phyloP scores from a whole-genome alignment of 2,113 vertebrate genomes.

The Rafetus swinhoei region DNA sequence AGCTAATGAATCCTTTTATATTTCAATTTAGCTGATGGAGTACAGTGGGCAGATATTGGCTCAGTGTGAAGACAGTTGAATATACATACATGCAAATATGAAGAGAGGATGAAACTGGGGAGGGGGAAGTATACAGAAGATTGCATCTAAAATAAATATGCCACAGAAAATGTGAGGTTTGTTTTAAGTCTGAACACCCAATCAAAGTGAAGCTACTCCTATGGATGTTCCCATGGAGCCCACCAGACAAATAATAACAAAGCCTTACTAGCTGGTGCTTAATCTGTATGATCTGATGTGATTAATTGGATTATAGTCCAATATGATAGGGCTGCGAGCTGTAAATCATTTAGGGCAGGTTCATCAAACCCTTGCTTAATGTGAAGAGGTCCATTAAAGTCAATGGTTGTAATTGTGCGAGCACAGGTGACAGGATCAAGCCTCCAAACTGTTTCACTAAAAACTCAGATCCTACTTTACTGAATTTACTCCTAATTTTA shows the following conservation, averaged over 20 bases:
- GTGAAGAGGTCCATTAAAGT: not conserved
- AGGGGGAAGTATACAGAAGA: not conserved
- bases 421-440: not conserved
- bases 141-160: not conserved
- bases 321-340: not conserved
- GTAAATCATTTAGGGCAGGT: not conserved
- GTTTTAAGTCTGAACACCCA: not conserved
- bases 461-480: not conserved
- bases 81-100: not conserved
- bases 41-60: not conserved
- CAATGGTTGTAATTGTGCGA: not conserved
- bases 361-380: not conserved
- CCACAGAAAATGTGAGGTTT: fast-evolving
- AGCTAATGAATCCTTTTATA: not conserved
- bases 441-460: constrained; percentile 12
- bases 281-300: not conserved
- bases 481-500: constrained; percentile 6
- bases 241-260: not conserved
- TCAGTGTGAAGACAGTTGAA: not conserved
- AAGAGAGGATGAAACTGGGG: not conserved
- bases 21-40: not conserved
- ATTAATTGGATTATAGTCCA: not conserved
- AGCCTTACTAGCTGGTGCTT: not conserved
- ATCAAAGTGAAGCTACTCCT: not conserved
- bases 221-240: not conserved